Evolutionary conservation across 2,888 invertebrate genomes (phyloP), one percentile per base, ranked within the genome.

Genomic region (Gortyna flavago): DNA sequence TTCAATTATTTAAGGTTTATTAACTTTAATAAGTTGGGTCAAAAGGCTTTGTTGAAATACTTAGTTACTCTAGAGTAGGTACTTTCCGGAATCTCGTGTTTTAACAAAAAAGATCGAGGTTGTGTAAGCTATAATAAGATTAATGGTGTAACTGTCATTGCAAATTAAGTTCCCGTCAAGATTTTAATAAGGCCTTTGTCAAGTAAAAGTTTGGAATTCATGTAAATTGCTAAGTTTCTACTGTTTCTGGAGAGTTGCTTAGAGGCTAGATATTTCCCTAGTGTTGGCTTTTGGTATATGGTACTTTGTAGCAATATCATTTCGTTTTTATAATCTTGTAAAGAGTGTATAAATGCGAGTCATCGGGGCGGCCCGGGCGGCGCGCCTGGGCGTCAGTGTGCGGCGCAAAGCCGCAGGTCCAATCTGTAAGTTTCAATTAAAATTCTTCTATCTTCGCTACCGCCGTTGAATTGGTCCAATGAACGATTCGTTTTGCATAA

Each of bases 401-500:
- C 66, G 66, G 77, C 35, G 75, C 77, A 76, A 80, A 81, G 87
- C 83, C 84, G 84, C 87, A 83, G 85, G 87, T 88, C 85, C 85
- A 88, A 89, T 88, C 81, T 89, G 89, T 91, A 90, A 92, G 90
- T 92, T 94, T 93, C 92, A 94, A 94, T 95, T 95, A 93, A 92
- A 90, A 88, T 90, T 91, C 89, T 91, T 89, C 89, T 90, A 90
- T 87, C 89, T 92, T 94, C 95, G 96, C 96, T 95, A 95, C 95
- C 94, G 95, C 94, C 86, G 93, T 93, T 95, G 94, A 93, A 93
- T 95, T 95, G 94, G 92, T 90, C 95, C 95, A 92, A 92, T 93
- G 93, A 94, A 92, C 92, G 92, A 92, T 92, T 92, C 93, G 93
- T 95, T 96, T 95, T 94, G 95, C 96, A 95, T 95, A 95, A 95